Evolutionary conservation across 2,797 vertebrate species (phyloP), one percentile per base, ranked within the genome.

Genomic region (Silurus lanzhouensis): DNA sequence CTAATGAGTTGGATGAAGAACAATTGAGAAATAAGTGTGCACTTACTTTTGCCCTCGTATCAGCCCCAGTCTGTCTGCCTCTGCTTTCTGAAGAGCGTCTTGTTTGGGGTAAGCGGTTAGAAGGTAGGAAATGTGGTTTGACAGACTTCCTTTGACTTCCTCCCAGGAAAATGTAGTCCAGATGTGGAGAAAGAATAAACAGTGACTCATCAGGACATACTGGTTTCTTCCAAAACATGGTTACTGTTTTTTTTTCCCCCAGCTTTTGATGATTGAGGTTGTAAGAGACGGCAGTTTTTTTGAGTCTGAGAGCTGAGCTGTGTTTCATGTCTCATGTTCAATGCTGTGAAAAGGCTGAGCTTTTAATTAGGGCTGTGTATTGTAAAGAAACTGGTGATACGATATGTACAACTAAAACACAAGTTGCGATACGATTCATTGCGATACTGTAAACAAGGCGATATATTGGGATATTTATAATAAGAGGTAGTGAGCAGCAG

Each of bases 121-220:
- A 75, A 58, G 64, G 83, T 77, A 38, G 61, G n/a, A 55, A 80
- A 57, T 80, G 76, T 63, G 66, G 77, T 66, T 70, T 68, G 52
- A 46, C n/a, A 25, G 20, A 17, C 75, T 70, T 79, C 64, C 75
- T 78, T 77, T 77, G 22, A 57, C 13, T 67, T 58, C 74, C 27
- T 68, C 52, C 52, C 14, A 68, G 70, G 55, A 70, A 78, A 79
- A 70, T 79, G 63, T 55, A 44, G 31, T 70, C 64, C 63, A 84
- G 83, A 67, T 83, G 82, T 76, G 46, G 61, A 66, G 71, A 63
- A 31, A 31, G 71, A 64, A 72, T 80, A 83, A 83, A 25, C 58
- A 72, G 10, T 63, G 70, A 83, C 70, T 83, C 82, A 68, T 57
- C 74, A 17, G 55, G 66, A 5, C 64, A 60, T n/a, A 61, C 46